Base-by-base conservation (phyloP, 2,888 invertebrate species). In the Tanypteryx hageni region DNA sequence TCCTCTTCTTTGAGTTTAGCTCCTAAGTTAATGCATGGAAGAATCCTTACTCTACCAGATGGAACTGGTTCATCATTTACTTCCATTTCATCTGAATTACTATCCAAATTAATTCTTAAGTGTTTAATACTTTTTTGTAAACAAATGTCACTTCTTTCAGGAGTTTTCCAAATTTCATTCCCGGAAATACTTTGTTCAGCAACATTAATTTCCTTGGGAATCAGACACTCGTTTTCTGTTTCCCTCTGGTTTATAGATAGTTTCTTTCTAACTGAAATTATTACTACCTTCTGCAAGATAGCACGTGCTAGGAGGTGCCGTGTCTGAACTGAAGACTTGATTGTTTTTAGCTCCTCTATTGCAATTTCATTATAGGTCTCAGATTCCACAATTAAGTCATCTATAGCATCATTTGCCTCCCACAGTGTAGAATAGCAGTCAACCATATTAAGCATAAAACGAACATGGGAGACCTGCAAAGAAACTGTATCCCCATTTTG, bases 11-110 rank as follows among this genome's bases (percentile, higher is more conserved):
- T 64, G 10, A 89, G n/a, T 44, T 56, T n/a, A 10, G 44, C 44
- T 1, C 18, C 18, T 22, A 89, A n/a, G n/a, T 89, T 89, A 31
- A 61, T 64, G 13, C 89, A 44, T 10, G 64, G 44, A 2, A 89
- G 64, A 31, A 64, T 31, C n/a, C 89, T 89, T 18, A 44, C 64
- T 18, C 31, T 61, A 18, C 44, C 18, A 10, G 61, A 27, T 11
- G 89, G 89, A 68, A 89, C 16, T 22, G 89, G 89, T 11, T 89
- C 89, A 64, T 89, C 64, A 64, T n/a, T n/a, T 0, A 7, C 89
- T 27, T 27, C 61, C 56, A 57, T 57, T 57, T 58, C 85, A 68
- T 56, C 64, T 68, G 13, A 10, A 44, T 22, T 18, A 13, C 22
- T 22, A 13, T 2, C 64, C 44, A 9, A 64, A 18, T 57, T n/a